Evolutionary conservation across 2,797 vertebrate genomes (phyloP), one percentile per base, ranked within the genome.

Genomic region (Rhabdomys pumilio): DNA sequence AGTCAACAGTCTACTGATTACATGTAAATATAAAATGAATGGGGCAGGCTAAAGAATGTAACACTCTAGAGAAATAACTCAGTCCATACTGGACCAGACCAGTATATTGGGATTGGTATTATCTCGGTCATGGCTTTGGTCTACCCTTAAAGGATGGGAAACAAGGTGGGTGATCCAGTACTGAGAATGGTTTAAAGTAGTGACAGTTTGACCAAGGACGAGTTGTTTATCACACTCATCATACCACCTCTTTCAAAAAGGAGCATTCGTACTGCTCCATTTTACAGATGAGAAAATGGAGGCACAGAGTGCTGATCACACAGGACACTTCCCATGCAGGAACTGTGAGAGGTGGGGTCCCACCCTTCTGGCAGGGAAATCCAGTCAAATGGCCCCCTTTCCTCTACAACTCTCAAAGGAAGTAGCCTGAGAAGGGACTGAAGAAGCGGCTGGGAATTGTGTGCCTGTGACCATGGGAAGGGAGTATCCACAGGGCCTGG

Each of bases 211-310:
- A 44, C 20, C 13, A 63, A 94, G 38, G 55, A 5, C 19, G 1
- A 5, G 53, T 41, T 79, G 22, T 22, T 94, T 6, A 75, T 44
- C 47, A 38, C 57, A 38, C 6, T 31, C 1, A 14, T n/a, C 57
- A 63, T 6, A 69, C 19, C 31, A 31, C 3, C 9, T 8, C 17
- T 41, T n/a, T 63, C 79, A 86, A 12, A 29, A 81, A 82, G 41
- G 57, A 17, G 26, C 69, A n/a, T 15, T 34, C 34, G 26, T 26
- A 57, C 9, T 53, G 38, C 0, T 47, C 76, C 81, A 63, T 73
- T 82, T 75, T 47, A 79, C 41, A 85, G 89, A 84, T 3, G 57
- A 85, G 44, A 90, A 94, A 89, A 84, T 19, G 22, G 2, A 97
- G 47, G n/a, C 59, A 83, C 12, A 47, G 24, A 84, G 20, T 77